Evolutionary conservation across 2,797 vertebrate genomes (phyloP).

Genomic region (Micromesistius poutassou): DNA sequence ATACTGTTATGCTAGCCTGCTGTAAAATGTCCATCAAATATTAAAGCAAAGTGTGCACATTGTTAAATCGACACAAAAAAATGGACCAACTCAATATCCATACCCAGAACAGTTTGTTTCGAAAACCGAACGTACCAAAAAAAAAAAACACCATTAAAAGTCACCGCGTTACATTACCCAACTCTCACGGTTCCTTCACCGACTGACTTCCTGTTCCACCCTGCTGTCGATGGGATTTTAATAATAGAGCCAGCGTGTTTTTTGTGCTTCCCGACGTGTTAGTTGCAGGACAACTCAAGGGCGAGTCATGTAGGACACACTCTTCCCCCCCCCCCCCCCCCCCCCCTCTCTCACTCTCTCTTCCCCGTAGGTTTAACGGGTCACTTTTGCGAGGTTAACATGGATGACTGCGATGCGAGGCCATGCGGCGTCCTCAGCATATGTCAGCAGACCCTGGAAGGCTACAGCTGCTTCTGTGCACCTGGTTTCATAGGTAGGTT

Average conservation of each 20-base stretch:
- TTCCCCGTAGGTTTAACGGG: conserved; percentile 74
- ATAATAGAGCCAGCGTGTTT: background rate
- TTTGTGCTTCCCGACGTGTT: conserved; percentile 8
- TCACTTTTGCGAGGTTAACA: conserved; percentile 71
- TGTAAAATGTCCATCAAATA: background rate
- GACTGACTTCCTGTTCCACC: background rate
- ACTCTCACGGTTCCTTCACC: background rate
- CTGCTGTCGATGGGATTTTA: background rate
- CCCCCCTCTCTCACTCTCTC: background rate
- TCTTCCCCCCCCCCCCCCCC: background rate
- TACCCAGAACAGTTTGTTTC: background rate
- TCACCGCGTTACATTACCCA: background rate
- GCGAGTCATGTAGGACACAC: background rate
- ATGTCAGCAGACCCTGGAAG: conserved; percentile 69
- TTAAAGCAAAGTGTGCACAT: background rate
- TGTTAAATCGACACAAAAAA: background rate
- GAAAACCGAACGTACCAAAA: background rate
- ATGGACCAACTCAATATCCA: background rate
- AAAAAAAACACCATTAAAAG: background rate
- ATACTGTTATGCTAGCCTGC: background rate
- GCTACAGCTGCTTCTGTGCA: conserved; percentile 82
- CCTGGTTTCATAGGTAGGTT: conserved; percentile 82
- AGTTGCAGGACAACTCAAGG: conserved; percentile 51
- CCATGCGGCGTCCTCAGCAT: conserved; percentile 79
- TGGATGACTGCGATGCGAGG: conserved; percentile 68